phyloP scores from a whole-genome alignment of 2,888 invertebrate genomes.

The Pristionchus japonicus region DNA sequence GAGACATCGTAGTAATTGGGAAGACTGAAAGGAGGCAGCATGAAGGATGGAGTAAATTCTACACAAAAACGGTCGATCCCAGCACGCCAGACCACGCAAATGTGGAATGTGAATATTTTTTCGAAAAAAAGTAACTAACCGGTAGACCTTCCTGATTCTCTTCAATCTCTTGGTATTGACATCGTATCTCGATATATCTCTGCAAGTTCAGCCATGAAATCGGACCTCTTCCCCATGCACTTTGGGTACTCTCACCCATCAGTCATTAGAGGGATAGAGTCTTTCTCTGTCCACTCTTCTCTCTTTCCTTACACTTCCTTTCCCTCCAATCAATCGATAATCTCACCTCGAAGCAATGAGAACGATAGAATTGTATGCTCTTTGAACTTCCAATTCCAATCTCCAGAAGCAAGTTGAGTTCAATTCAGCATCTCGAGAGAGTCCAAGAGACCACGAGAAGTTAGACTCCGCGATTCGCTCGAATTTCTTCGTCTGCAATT shows the following conservation, averaged over 20 bases:
- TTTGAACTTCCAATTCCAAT: conserved; percentile 67
- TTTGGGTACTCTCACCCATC: neutral
- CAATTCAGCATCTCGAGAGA: conserved; percentile 64
- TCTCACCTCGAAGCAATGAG: conserved; percentile 68
- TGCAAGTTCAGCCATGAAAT: conserved; percentile 46
- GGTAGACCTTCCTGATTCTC: conserved; percentile 69
- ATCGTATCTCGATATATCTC: conserved; percentile 69
- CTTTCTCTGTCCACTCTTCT: neutral
- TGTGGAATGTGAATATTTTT: no score
- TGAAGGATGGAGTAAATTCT: no score
- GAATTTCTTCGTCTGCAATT: conserved; percentile 70
- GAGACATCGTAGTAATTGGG: conserved; percentile 70
- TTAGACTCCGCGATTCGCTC: conserved; percentile 69
- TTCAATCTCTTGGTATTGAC: conserved; percentile 69
- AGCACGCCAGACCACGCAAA: no score
- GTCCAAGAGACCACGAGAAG: conserved; percentile 70
- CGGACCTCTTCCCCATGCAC: neutral
- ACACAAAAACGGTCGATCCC: no score
- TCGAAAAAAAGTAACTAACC: conserved; percentile 47
- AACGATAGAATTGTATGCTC: conserved; percentile 68
- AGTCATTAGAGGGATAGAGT: neutral
- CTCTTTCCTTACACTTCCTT: neutral
- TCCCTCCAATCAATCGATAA: neutral
- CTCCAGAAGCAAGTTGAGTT: conserved; percentile 71
- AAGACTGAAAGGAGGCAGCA: conserved; percentile 55